Percentiles rank a stretch among this genome's conserved stretches.
Evolutionary conservation across 2,113 vertebrate genomes (phyloP).

Genomic region (Tachuris rubrigastra): DNA sequence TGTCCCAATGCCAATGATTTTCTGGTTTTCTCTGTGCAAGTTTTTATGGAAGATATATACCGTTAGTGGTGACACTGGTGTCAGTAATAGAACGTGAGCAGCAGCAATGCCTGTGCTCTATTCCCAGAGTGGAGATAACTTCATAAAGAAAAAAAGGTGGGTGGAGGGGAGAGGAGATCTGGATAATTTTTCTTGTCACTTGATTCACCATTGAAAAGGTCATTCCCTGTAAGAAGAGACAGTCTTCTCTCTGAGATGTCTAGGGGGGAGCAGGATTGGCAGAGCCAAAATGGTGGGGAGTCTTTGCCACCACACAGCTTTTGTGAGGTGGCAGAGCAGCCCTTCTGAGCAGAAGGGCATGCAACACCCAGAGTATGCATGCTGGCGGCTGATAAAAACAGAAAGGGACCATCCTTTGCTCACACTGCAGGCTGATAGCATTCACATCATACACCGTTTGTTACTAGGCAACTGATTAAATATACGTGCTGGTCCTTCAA

Average conservation of each 20-base stretch:
- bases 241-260: constrained; percentile 20
- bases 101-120: background rate
- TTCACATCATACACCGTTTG: constrained; percentile 74
- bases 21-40: background rate
- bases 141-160: constrained; percentile 49
- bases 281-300: background rate
- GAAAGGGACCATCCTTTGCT: constrained; percentile 65
- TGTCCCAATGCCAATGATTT: background rate
- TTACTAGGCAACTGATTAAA: constrained; percentile 88
- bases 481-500: constrained; percentile 79
- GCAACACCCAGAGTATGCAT: background rate
- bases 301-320: background rate
- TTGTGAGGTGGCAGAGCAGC: constrained; percentile 29
- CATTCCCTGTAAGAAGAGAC: constrained; percentile 46
- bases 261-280: background rate
- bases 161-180: constrained; percentile 33
- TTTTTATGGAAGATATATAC: constrained; percentile 2
- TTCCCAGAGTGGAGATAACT: constrained; percentile 40
- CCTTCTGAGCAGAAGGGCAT: constrained; percentile 11
- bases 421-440: constrained; percentile 70
- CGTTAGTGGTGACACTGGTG: constrained; percentile 27
- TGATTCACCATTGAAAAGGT: constrained; percentile 60
- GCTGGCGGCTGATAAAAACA: constrained; percentile 51
- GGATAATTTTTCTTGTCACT: constrained; percentile 58
- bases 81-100: constrained; percentile 34